Conservation (phyloP, 2,113 vertebrate genomes). For the Myodes glareolus region DNA sequence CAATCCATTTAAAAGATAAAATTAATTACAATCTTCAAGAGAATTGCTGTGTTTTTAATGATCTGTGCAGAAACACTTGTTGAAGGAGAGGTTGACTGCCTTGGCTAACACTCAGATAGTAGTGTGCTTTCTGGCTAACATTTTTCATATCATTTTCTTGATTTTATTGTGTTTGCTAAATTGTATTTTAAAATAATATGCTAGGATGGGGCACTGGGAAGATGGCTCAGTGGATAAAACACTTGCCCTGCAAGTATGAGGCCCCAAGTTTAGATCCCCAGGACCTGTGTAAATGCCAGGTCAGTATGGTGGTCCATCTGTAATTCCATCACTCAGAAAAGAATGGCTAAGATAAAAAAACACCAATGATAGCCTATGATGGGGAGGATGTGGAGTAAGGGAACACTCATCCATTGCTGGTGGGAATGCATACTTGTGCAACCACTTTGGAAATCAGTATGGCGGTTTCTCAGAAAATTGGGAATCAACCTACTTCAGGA, state of each 20-base stretch:
- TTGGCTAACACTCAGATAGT: neutral
- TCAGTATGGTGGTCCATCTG: neutral
- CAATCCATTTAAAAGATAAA: constrained; percentile 4
- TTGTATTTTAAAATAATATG: neutral
- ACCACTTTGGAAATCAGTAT: too few species aligned
- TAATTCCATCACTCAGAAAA: neutral
- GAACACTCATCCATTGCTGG: too few species aligned
- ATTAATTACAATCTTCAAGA: constrained; percentile 25
- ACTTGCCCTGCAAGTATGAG: neutral
- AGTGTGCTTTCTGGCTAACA: neutral
- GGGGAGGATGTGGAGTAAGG: too few species aligned
- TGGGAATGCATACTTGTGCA: too few species aligned
- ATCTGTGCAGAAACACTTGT: neutral
- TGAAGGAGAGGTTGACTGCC: neutral
- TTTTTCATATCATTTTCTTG: neutral
- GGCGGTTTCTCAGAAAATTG: too few species aligned
- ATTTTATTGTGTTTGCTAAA: neutral
- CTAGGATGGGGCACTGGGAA: neutral
- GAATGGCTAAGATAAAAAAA: too few species aligned
- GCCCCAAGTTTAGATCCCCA: neutral
- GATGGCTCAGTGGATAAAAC: neutral
- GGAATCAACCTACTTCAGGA: too few species aligned
- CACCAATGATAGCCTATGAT: too few species aligned
- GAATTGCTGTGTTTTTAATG: neutral
- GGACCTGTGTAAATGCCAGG: neutral